These are phyloP conservation scores for Calyptomena viridis DNA, from an alignment of 2,113 vertebrate genomes.

Conservation along the genomic window DNA sequence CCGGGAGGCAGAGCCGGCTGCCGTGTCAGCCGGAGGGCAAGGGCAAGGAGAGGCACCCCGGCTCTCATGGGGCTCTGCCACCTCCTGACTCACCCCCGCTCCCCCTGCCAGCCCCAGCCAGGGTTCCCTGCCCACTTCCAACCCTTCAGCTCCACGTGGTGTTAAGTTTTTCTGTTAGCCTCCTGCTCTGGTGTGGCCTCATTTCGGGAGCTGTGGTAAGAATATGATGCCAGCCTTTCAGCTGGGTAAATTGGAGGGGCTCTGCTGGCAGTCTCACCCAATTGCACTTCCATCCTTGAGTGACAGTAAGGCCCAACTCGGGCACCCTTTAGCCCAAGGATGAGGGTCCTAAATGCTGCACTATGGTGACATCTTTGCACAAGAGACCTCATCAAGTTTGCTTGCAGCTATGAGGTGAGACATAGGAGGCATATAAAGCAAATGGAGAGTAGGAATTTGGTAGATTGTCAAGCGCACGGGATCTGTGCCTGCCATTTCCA, in stretches of 20 bases:
- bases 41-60: background rate
- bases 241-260: background rate
- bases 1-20: background rate
- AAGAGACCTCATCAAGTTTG: background rate
- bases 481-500: background rate
- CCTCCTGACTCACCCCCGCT: background rate
- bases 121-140: background rate
- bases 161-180: background rate
- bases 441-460: background rate
- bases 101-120: background rate
- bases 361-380: background rate
- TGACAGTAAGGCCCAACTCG: accelerated
- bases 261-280: background rate
- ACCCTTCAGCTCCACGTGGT: accelerated
- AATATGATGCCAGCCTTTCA: background rate
- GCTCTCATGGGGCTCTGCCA: background rate
- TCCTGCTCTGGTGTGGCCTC: background rate
- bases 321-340: background rate
- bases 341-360: background rate
- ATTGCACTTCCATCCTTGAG: background rate
- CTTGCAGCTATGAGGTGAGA: background rate
- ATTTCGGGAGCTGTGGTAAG: accelerated
- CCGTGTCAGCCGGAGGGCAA: background rate
- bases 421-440: background rate
- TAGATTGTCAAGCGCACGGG: background rate